Evolutionary conservation across 2,797 vertebrate genomes (phyloP), one percentile per base, ranked within the genome.

Genomic region (Poliocrania exsul): DNA sequence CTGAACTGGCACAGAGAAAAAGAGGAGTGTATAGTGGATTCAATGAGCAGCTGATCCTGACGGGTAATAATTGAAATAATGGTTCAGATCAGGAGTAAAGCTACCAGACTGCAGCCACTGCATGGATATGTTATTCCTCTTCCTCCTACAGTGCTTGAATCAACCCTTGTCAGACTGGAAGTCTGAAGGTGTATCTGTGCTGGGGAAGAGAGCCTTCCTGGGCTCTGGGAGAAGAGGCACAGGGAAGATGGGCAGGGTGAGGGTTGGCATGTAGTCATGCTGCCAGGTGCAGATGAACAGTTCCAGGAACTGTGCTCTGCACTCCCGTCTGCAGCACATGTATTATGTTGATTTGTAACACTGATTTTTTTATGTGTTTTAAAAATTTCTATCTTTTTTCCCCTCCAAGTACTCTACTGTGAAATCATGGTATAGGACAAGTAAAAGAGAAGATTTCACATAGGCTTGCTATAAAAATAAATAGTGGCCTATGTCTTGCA

Each of bases 271-370:
- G 23, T 0, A 5, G 26, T 16, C 0, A 1, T 29, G 33, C 16
- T 83, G 26, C 2, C 0, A 26, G 42, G 5, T 53, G 28, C 38
- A 83, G 61, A 24, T 42, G 38, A 72, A 38, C 38, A 78, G 31
- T 35, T 54, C 21, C 13, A n/a, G 66, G 49, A 47, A 29, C 54
- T 65, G 23, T 58, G 38, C 29, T 57, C 16, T 49, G 20, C 1
- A 0, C 31, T 74, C 20, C 47, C 1, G 0, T 8, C 47, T 18
- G 46, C n/a, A 72, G 15, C 0, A 0, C 0, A 1, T 5, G 2
- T 6, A 9, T 49, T 46, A 7, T 29, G 11, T n/a, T 77, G 11
- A 19, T 64, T 67, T 67, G 29, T 70, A 85, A 50, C 31, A 40
- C 16, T 40, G 16, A 42, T 42, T 42, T 42, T 40, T 40, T 16